Evolutionary conservation across 30 jellyfish, hydroid and myxozoan species (phyloP).

Genomic region (Hydractinia echinata): DNA sequence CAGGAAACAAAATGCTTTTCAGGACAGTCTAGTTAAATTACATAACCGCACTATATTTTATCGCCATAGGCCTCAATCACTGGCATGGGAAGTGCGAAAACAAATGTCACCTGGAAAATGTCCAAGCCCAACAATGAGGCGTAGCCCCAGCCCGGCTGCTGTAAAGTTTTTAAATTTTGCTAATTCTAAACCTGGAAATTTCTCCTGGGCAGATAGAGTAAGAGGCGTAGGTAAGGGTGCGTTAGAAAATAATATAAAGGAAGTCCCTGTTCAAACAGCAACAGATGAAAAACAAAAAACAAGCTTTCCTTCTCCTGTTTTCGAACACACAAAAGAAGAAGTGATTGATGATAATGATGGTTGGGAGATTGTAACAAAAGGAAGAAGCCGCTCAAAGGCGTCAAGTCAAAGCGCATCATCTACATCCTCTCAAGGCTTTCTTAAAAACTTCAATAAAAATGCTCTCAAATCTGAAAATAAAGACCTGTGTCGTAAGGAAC

Average conservation of each 20-base stretch:
- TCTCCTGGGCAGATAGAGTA: conserved; percentile 93
- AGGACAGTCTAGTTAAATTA: no score
- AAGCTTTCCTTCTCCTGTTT: conserved; percentile 33
- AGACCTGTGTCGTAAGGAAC: background rate
- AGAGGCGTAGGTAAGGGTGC: conserved; percentile 35
- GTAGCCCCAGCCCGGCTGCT: conserved; percentile 75
- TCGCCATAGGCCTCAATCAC: conserved; percentile 62
- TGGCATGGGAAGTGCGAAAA: conserved; percentile 99
- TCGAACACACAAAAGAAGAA: conserved; percentile 25
- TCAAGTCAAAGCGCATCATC: conserved; percentile 28
- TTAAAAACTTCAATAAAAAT: background rate
- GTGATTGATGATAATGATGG: conserved; percentile 61
- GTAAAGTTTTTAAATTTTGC: conserved; percentile 58
- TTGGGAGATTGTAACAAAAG: conserved; percentile 87
- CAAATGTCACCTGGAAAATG: conserved; percentile 86
- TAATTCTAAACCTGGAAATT: conserved; percentile 14
- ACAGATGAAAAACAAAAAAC: background rate
- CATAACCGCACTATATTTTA: background rate
- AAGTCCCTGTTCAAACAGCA: background rate
- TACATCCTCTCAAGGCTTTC: conserved; percentile 28
- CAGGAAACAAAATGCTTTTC: no score
- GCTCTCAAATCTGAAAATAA: background rate
- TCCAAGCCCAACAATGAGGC: conserved; percentile 59
- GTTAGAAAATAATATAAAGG: background rate
- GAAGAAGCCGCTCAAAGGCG: conserved; percentile 71